Base-by-base conservation (phyloP, 2,888 invertebrate species). In the Drosophila pegasa region DNA sequence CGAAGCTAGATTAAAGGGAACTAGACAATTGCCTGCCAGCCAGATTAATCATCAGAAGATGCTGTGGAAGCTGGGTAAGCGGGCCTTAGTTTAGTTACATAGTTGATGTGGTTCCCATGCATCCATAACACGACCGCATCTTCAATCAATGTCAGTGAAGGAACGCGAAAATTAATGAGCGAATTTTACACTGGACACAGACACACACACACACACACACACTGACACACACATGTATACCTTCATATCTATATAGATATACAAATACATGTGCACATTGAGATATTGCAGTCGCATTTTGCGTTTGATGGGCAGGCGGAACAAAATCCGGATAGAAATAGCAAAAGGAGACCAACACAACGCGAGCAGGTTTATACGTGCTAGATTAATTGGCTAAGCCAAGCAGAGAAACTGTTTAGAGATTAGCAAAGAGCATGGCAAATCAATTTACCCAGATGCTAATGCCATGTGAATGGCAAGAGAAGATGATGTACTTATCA, bases 91-190 rank as follows among this genome's bases (percentile, higher is more conserved):
- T 33, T 57, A 40, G 51, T 38, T 61, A 37, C 51, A 55, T 61
- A 55, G 52, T 45, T 65, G 35, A 48, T 55, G 62, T 41, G 62
- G 63, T 83, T 86, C 86, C 83, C 86, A 83, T 72, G 83, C 63
- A 72, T 50, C 75, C 73, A 85, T 71, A 85, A 85, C 82, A 75
- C 75, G 82, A 79, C 75, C 78, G 76, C 80, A 78, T 85, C 87
- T 85, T 85, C 87, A 84, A 85, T 85, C 84, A 85, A 84, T 79
- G 84, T 85, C 84, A 84, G 75, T 40, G 35, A 47, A 12, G 41
- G 50, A 40, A 51, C 83, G 86, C 83, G 83, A 74, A 86, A 84
- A 84, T 84, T 83, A 82, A 82, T 82, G 82, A 82, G 82, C 82
- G 69, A 82, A 85, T 80, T 72, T 77, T 78, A 64, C 80, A 75